Conservation (phyloP, 2,888 invertebrate genomes). For the Pollenia griseotomentosa region DNA sequence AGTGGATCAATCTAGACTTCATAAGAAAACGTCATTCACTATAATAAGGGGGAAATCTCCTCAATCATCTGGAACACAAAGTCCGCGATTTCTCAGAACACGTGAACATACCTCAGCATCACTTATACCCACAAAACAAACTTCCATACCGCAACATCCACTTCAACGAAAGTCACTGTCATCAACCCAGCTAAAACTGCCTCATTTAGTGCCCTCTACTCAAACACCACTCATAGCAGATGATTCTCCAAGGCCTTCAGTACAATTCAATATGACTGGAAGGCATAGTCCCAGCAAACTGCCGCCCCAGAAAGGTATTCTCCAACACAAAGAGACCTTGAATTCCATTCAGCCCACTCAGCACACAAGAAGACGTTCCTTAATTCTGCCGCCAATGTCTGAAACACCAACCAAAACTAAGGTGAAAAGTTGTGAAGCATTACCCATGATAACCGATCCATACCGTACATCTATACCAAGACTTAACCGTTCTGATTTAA, state of each 20-base stretch:
- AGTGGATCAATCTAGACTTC: conserved; percentile 85
- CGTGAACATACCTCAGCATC: conserved; percentile 80
- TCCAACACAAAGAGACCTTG: conserved; percentile 81
- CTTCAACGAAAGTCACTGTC: conserved; percentile 79
- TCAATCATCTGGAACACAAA: conserved; percentile 85
- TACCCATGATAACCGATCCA: conserved; percentile 81
- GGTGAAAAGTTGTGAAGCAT: conserved; percentile 80
- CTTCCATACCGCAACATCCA: conserved; percentile 75
- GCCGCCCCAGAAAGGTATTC: conserved; percentile 80
- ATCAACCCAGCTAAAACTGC: conserved; percentile 77
- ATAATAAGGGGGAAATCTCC: conserved; percentile 87
- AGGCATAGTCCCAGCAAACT: conserved; percentile 79
- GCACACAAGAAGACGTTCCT: conserved; percentile 50
- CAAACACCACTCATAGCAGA: conserved; percentile 73
- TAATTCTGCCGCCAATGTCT: conserved; percentile 73
- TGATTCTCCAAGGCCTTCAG: conserved; percentile 83
- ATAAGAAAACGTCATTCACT: conserved; percentile 89
- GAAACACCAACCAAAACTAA: conserved; percentile 72
- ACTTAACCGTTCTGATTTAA: conserved; percentile 79
- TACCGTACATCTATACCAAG: conserved; percentile 80
- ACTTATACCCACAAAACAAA: conserved; percentile 72
- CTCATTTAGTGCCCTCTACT: conserved; percentile 71
- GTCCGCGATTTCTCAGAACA: conserved; percentile 78
- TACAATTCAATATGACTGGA: conserved; percentile 83
- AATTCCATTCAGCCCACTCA: conserved; percentile 77